phyloP scores from a whole-genome alignment of 2,888 invertebrate genomes.

The Leucophenga montana region DNA sequence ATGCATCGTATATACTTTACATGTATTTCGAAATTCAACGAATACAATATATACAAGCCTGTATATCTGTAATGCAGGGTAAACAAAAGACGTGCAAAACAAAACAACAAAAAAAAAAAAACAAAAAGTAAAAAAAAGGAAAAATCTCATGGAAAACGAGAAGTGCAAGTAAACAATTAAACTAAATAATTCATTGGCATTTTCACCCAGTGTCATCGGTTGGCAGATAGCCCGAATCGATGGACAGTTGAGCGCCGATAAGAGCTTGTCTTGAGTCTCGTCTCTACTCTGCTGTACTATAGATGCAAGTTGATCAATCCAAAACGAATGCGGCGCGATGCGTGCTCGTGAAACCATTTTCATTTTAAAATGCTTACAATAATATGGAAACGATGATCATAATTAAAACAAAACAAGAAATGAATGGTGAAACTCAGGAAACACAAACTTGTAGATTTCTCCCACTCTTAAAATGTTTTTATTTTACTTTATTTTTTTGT shows the following conservation, averaged over 20 bases:
- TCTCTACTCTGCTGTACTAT: conserved; percentile 44
- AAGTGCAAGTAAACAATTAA: conserved; percentile 40
- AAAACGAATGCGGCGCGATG: background rate
- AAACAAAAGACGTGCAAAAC: background rate
- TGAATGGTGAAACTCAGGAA: conserved; percentile 63
- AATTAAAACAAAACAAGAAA: conserved; percentile 45
- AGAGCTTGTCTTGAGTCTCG: conserved; percentile 31
- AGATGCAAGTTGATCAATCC: background rate
- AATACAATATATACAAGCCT: no score
- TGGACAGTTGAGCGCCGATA: conserved; percentile 9
- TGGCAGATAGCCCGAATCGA: background rate
- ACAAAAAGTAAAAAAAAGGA: background rate
- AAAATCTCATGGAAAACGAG: background rate
- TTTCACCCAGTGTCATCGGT: conserved; percentile 50
- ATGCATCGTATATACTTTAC: no score
- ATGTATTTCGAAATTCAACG: no score
- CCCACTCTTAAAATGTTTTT: conserved; percentile 59
- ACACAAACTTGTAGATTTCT: conserved; percentile 48
- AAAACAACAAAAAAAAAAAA: background rate
- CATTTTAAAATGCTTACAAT: no score
- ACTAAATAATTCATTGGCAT: conserved; percentile 54
- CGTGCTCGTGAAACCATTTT: no score
- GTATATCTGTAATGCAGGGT: no score
- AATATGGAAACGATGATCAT: conserved; percentile 11
- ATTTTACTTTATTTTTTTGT: conserved; percentile 17